A percentile compares a stretch with the other conserved stretches of the same genome.
Evolutionary conservation across 2,797 vertebrate genomes (phyloP).

Genomic region (Anabas testudineus): DNA sequence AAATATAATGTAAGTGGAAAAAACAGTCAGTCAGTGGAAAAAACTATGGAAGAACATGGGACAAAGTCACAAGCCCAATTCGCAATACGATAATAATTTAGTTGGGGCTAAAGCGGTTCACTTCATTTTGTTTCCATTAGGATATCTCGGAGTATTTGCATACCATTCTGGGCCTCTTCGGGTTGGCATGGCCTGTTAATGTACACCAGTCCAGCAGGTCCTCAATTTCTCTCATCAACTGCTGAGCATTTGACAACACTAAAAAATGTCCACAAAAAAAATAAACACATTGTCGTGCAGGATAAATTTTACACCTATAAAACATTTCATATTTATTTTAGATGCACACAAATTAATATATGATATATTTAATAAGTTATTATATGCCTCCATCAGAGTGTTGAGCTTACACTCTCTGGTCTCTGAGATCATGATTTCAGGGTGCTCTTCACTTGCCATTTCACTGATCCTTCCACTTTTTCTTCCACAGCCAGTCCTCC

Average conservation of each 20-base stretch:
- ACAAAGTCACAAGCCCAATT: not conserved
- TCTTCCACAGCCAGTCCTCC: constrained; percentile 39
- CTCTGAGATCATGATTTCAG: constrained; percentile 38
- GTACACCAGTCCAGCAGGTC: constrained; percentile 47
- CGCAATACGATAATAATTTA: constrained; percentile 7
- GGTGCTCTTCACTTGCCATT: constrained; percentile 47
- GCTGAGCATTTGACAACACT: constrained; percentile 69
- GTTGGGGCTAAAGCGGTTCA: not conserved
- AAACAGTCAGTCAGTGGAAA: too few species aligned
- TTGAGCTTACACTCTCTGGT: constrained; percentile 59
- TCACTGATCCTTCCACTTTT: constrained; percentile 30
- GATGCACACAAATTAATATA: too few species aligned
- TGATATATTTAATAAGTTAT: too few species aligned
- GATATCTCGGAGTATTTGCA: not conserved
- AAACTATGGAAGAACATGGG: too few species aligned
- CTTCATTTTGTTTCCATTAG: not conserved
- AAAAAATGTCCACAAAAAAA: constrained; percentile 45
- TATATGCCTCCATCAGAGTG: not conserved
- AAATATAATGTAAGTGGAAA: too few species aligned
- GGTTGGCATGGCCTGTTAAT: constrained; percentile 5
- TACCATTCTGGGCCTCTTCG: constrained; percentile 39
- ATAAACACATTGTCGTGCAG: too few species aligned
- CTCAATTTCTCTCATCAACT: constrained; percentile 63
- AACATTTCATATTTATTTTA: too few species aligned
- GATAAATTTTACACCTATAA: too few species aligned